Percentiles rank a stretch among this genome's conserved stretches.
Evolutionary conservation across 2,888 invertebrate species (phyloP).

Genomic region (Tillus elongatus): DNA sequence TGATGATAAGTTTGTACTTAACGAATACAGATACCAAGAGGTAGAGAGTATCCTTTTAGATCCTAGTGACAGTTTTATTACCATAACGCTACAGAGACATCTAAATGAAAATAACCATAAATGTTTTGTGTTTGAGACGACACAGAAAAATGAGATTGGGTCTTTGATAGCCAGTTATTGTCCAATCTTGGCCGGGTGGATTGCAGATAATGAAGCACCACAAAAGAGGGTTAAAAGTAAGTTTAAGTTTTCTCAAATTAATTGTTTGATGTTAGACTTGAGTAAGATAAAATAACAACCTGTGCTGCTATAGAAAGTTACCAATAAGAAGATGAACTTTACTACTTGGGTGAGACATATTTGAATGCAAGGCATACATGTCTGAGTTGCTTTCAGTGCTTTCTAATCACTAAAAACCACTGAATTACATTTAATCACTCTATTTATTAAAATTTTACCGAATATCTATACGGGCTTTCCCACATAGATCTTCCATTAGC

Average conservation of each 20-base stretch:
- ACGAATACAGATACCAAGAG: slow-evolving; percentile 83
- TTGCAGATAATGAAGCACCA: slow-evolving; percentile 63
- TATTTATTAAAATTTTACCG: no score
- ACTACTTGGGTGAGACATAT: no score
- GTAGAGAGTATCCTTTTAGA: slow-evolving; percentile 87
- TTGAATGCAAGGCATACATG: no score
- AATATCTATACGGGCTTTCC: no score
- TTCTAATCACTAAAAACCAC: no score
- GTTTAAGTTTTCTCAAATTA: slow-evolving; percentile 4
- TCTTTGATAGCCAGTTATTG: slow-evolving; percentile 87
- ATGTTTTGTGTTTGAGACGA: slow-evolving; percentile 88
- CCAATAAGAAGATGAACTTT: no score
- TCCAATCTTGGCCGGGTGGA: slow-evolving; percentile 72
- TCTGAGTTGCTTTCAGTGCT: no score
- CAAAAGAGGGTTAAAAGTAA: slow-evolving; percentile 48
- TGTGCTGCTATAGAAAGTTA: no score
- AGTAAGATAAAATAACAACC: no score
- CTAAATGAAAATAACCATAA: slow-evolving; percentile 61
- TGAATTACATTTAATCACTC: no score
- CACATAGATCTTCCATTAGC: no score
- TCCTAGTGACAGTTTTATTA: slow-evolving; percentile 86
- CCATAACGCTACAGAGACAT: slow-evolving; percentile 71
- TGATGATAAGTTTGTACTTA: slow-evolving; percentile 83
- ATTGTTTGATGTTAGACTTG: no score
- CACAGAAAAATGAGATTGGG: slow-evolving; percentile 84